These are phyloP conservation scores for Coregonus clupeaformis DNA, from an alignment of 2,113 vertebrate genomes.

Conservation along the genomic window DNA sequence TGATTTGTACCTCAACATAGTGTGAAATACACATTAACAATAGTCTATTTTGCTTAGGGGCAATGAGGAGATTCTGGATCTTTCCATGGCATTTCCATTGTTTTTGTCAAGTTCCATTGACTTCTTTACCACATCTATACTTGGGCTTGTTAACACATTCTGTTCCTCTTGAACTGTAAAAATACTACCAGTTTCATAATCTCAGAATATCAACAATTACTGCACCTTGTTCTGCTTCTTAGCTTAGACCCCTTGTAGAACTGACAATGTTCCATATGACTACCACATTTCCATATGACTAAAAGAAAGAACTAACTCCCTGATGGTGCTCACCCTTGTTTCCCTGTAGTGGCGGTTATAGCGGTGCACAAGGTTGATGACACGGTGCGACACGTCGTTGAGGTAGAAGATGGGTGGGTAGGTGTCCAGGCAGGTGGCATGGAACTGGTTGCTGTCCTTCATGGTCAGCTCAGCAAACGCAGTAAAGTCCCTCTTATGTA, in stretches of 20 bases:
- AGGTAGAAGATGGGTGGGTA: slow-evolving; percentile 96
- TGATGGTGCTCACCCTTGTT: slow-evolving; percentile 74
- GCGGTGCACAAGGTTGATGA: slow-evolving; percentile 84
- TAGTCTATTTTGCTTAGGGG: no score
- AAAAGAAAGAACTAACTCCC: background rate
- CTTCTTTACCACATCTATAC: background rate
- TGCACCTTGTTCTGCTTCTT: background rate
- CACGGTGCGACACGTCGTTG: slow-evolving; percentile 76
- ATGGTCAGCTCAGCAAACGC: slow-evolving; percentile 89
- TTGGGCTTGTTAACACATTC: background rate
- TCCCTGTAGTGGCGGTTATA: slow-evolving; percentile 81
- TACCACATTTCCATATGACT: background rate
- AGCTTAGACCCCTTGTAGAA: no score
- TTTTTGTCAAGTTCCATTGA: no score
- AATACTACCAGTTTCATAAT: slow-evolving; percentile 48
- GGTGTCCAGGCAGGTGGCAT: slow-evolving; percentile 94
- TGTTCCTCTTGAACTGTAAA: slow-evolving; percentile 19
- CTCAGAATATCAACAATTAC: slow-evolving; percentile 30
- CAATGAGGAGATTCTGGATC: no score
- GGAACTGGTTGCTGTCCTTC: slow-evolving; percentile 97
- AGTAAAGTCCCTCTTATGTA: slow-evolving; percentile 80
- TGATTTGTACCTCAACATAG: no score
- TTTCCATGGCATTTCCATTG: no score
- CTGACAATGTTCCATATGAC: no score
- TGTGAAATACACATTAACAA: no score